Base-by-base conservation (phyloP, 1,140 invertebrate genomes). In the Limonius californicus region DNA sequence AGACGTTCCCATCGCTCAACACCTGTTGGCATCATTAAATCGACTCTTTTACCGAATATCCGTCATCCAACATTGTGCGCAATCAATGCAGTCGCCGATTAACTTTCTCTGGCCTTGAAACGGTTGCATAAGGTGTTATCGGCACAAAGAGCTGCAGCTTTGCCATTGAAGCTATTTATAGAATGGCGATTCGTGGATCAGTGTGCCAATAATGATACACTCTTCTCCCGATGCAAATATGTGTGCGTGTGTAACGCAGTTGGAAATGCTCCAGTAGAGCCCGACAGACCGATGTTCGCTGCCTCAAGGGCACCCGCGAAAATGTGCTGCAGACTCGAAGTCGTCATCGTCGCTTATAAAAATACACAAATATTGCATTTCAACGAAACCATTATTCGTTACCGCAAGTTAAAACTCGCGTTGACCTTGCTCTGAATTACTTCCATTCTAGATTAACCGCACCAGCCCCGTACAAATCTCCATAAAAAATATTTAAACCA, bases 81-180 rank as follows among this genome's bases (percentile, higher is more conserved):
- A n/a, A 54, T 20, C 42, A 43, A 43, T 14, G 42, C 42, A 43
- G 23, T n/a, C n/a, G n/a, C 18, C 14, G 16, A 27, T 42, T 32
- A 43, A 57, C 56, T 57, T 57, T 42, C 56, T 57, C 30, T 27
- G 56, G 12, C 56, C 56, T 57, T 57, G 56, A 57, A 57, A 42
- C 56, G 20, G 8, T 57, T 57, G 56, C 56, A 42, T 57, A 57
- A 57, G n/a, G 32, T 14, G 39, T 57, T 57, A 43, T 55, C 54
- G 54, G 54, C 21, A 55, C 54, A 55, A 55, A 21, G 54, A 55
- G 54, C 54, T 32, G 54, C 21, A 21, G 14, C 54, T 16, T 55
- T 55, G 21, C 54, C 54, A 32, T 55, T 32, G 54, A 16, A 32
- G 8, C 20, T 55, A 55, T 19, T 27, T 19, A 55, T 55, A 55